These are phyloP conservation scores for Plecotus auritus DNA, from an alignment of 2,113 vertebrate genomes.

Conservation along the genomic window DNA sequence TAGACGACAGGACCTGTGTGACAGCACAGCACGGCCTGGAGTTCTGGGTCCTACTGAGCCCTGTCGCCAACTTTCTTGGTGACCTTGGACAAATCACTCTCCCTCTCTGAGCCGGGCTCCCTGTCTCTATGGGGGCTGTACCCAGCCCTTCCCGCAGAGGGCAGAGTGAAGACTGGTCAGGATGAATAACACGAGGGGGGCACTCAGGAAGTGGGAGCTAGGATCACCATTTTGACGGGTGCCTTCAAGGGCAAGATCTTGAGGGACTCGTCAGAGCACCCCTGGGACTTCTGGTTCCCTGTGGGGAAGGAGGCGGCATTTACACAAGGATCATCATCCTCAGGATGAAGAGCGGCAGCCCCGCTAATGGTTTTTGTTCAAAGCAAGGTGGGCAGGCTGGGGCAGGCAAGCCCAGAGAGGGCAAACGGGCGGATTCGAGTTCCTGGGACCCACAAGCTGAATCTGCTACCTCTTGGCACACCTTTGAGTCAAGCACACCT, in stretches of 20 bases:
- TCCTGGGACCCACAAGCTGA: not conserved
- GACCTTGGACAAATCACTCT: not conserved
- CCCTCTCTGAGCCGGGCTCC: not conserved
- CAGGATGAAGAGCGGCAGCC: not conserved
- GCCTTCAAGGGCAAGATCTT: not conserved
- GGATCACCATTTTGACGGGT: not conserved
- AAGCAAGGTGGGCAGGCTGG: slow-evolving; percentile 32
- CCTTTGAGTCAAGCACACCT: slow-evolving; percentile 5
- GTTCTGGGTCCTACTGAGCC: not conserved
- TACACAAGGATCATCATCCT: not conserved
- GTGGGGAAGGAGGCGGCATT: not conserved
- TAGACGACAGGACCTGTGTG: not conserved
- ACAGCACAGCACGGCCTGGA: not conserved
- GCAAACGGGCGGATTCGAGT: not conserved
- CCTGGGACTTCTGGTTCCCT: not conserved
- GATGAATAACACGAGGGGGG: not conserved
- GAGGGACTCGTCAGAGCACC: not conserved
- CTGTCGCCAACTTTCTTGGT: not conserved
- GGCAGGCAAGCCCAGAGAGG: slow-evolving; percentile 27
- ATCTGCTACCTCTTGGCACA: not conserved
- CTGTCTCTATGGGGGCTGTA: not conserved
- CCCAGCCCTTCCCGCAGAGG: not conserved
- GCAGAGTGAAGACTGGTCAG: not conserved
- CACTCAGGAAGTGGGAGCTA: not conserved
- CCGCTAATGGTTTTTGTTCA: slow-evolving; percentile 44